Conservation (phyloP, 2,113 vertebrate genomes). For the Capricornis sumatraensis region DNA sequence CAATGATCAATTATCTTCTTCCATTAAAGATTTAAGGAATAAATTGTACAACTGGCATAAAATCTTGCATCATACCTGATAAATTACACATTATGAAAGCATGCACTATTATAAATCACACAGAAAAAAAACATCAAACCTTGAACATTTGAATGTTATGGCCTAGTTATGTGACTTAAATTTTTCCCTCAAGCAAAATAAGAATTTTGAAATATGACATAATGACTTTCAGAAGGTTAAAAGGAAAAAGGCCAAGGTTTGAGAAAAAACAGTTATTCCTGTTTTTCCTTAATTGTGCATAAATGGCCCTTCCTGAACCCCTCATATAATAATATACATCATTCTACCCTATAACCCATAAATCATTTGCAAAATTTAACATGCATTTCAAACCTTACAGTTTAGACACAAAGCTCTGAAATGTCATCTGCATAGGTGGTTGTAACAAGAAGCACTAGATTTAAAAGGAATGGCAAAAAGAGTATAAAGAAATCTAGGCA, state of each 20-base stretch:
- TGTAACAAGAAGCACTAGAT: background rate
- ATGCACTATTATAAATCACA: background rate
- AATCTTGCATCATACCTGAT: background rate
- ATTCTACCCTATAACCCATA: background rate
- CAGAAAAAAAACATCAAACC: background rate
- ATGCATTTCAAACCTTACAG: background rate
- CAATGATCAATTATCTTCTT: background rate
- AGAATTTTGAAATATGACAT: background rate
- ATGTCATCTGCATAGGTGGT: background rate
- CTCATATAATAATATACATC: background rate
- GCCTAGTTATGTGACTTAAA: background rate
- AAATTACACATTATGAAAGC: background rate
- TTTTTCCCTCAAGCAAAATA: slow-evolving; percentile 1
- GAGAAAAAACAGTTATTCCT: background rate
- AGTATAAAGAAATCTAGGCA: background rate
- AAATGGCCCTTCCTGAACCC: background rate
- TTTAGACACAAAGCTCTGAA: background rate
- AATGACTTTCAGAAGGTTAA: slow-evolving; percentile 2
- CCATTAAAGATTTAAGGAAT: background rate
- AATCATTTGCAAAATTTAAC: background rate
- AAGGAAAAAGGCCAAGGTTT: background rate
- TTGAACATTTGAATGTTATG: background rate
- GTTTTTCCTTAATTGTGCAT: background rate
- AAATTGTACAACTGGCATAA: background rate
- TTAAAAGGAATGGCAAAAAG: background rate